phyloP scores from a whole-genome alignment of 2,797 vertebrate species.

The Gymnoscopelus microlampas region DNA sequence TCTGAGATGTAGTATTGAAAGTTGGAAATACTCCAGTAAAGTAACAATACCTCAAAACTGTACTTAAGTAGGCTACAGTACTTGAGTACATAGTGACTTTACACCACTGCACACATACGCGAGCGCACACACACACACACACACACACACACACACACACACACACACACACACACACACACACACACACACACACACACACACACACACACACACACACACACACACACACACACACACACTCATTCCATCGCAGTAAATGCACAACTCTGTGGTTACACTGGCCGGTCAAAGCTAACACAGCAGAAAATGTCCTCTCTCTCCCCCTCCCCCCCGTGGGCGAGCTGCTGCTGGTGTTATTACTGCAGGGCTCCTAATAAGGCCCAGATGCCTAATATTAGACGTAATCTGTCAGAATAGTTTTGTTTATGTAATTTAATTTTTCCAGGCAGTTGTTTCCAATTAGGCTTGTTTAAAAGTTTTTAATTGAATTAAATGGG shows the following conservation, averaged over 20 bases:
- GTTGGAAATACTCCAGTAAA: too few relatives aligned
- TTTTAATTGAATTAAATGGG: slow-evolving; percentile 86
- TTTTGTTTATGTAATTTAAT: slow-evolving; percentile 86
- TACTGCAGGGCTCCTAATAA: slow-evolving; percentile 77
- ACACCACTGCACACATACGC: too few relatives aligned
- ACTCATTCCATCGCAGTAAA: slow-evolving; percentile 19
- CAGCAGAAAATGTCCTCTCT: slow-evolving; percentile 69
- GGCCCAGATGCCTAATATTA: slow-evolving; percentile 87
- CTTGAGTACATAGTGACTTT: too few relatives aligned
- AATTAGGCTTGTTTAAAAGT: slow-evolving; percentile 85
- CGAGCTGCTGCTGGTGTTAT: slow-evolving; percentile 71
- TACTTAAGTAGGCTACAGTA: too few relatives aligned
- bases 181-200: too few relatives aligned
- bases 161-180: too few relatives aligned
- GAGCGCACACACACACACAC: too few relatives aligned
- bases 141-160: too few relatives aligned
- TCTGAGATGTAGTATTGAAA: too few relatives aligned
- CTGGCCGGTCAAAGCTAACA: slow-evolving; percentile 73
- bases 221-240: slow-evolving; percentile 23
- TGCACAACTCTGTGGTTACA: slow-evolving; percentile 34
- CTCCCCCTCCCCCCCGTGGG: too few relatives aligned
- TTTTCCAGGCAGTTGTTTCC: slow-evolving; percentile 86
- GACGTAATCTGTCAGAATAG: slow-evolving; percentile 84
- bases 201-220: too few relatives aligned
- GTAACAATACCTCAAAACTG: too few relatives aligned